Percentiles rank a stretch among this genome's conserved stretches.
These are phyloP conservation scores for Syritta pipiens DNA, from an alignment of 2,888 invertebrate species.

Conservation along the genomic window DNA sequence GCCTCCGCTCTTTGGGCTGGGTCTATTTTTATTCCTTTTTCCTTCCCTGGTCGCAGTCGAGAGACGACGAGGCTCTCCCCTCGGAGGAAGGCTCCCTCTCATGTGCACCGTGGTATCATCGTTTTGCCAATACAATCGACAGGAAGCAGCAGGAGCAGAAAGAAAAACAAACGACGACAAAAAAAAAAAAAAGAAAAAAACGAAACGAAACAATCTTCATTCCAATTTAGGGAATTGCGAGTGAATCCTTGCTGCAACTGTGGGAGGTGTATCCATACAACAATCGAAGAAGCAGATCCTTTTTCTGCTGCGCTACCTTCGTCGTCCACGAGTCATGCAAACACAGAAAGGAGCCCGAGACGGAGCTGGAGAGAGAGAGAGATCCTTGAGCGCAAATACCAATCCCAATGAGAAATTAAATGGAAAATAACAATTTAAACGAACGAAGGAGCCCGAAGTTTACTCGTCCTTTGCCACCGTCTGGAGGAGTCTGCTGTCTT, in stretches of 20 bases:
- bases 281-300: conserved; percentile 39
- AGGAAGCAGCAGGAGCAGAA: no score
- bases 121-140: conserved; percentile 6
- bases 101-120: conserved; percentile 6
- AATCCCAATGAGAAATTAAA: conserved; percentile 55
- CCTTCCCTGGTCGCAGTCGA: not conserved
- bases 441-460: not conserved
- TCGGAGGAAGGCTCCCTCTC: not conserved
- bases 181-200: not conserved
- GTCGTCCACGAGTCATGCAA: conserved; percentile 19
- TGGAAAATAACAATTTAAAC: conserved; percentile 46
- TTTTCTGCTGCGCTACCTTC: conserved; percentile 28
- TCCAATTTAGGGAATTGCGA: conserved; percentile 51
- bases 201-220: conserved; percentile 34
- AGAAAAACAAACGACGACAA: not conserved
- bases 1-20: conserved; percentile 1
- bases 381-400: conserved; percentile 44
- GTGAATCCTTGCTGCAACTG: conserved; percentile 1
- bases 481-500: not conserved
- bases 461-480: not conserved
- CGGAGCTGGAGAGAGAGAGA: no score
- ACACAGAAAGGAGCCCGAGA: no score
- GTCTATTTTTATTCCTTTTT: conserved; percentile 3
- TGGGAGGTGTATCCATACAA: not conserved
- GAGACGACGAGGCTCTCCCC: not conserved